Percentiles rank a stretch among this genome's conserved stretches.
phyloP scores from a whole-genome alignment of 2,888 invertebrate species.

The Dastarcus helophoroides region DNA sequence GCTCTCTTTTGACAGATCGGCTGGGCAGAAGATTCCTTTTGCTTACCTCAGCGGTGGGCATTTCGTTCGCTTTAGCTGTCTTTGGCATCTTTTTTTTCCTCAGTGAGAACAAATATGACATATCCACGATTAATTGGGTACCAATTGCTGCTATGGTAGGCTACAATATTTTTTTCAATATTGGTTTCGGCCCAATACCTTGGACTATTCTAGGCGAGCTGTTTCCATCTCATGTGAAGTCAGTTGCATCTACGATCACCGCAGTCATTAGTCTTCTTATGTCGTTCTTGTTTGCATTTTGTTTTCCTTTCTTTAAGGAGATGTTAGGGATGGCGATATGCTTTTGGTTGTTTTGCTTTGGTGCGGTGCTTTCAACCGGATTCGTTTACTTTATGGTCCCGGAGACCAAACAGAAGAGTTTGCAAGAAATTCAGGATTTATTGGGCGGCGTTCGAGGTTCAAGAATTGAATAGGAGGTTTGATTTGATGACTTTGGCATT shows the following conservation, averaged over 20 bases:
- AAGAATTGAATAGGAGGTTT: slow-evolving; percentile 34
- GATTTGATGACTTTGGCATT: slow-evolving; percentile 19
- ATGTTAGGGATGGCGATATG: neutral
- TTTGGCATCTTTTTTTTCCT: slow-evolving; percentile 22
- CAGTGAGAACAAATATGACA: slow-evolving; percentile 33
- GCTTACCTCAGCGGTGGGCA: neutral
- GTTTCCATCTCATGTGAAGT: slow-evolving; percentile 54
- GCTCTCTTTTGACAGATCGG: slow-evolving; percentile 33
- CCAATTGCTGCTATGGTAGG: neutral
- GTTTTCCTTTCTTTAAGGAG: neutral
- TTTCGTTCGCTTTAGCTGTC: neutral
- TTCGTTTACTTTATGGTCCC: slow-evolving; percentile 1
- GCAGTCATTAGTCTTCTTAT: slow-evolving; percentile 64
- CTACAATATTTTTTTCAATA: slow-evolving; percentile 1
- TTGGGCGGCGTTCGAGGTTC: slow-evolving; percentile 1
- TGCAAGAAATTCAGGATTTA: slow-evolving; percentile 1
- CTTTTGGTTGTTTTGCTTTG: slow-evolving; percentile 3
- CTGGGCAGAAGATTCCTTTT: slow-evolving; percentile 25
- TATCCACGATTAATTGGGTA: neutral
- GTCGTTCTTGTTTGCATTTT: slow-evolving; percentile 55
- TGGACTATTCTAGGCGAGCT: slow-evolving; percentile 1
- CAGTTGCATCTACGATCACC: slow-evolving; percentile 59
- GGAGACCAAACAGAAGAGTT: slow-evolving; percentile 5
- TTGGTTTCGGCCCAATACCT: slow-evolving; percentile 1
- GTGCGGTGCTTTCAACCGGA: neutral